Base-by-base conservation (phyloP, 1,140 invertebrate genomes). In the Drosophila grimshawi region DNA sequence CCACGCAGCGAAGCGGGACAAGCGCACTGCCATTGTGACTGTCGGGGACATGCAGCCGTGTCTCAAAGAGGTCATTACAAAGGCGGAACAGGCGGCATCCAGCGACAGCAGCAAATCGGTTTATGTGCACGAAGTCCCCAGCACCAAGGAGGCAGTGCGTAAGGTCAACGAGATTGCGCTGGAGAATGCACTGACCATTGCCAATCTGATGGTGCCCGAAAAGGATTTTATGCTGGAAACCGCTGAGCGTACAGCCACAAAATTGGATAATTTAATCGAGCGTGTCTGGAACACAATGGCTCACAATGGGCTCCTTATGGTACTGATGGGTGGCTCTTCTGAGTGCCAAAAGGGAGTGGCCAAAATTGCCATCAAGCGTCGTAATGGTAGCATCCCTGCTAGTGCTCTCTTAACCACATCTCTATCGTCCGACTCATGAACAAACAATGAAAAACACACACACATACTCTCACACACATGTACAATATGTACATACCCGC, bases 1-100 rank as follows among this genome's bases (percentile, higher is more conserved):
- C 71, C 95, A 96, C 77, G 93, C 95, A 30, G 94, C 94, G 2
- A 94, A 94, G 78, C 86, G 94, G 48, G 94, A 94, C 45, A 95
- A 95, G 90, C 94, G 94, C 80, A 96, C 68, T 93, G 94, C 43
- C 93, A 93, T 89, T 90, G 94, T 89, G 80, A 95, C 83, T 86
- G 95, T 49, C 92, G 94, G 70, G 83, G 94, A 62, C 93, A 94
- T 92, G 95, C 95, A 93, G 94, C 90, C 80, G 65, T 93, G 93
- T 91, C 93, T 93, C 27, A 89, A 91, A 57, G 62, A 86, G 41
- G 59, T 90, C 29, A 77, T 92, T 1, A 19, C 52, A 3, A 78
- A 71, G 30, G 85, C 88, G 6, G 72, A 83, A 48, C 62, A 80
- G 45, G 65, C 55, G 5, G 49, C 51, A 2, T 51, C 72, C 5